Percentiles rank a stretch among this genome's conserved stretches.
These are phyloP conservation scores for Epistrophella euchroma DNA, from an alignment of 2,888 invertebrate genomes.

Conservation along the genomic window DNA sequence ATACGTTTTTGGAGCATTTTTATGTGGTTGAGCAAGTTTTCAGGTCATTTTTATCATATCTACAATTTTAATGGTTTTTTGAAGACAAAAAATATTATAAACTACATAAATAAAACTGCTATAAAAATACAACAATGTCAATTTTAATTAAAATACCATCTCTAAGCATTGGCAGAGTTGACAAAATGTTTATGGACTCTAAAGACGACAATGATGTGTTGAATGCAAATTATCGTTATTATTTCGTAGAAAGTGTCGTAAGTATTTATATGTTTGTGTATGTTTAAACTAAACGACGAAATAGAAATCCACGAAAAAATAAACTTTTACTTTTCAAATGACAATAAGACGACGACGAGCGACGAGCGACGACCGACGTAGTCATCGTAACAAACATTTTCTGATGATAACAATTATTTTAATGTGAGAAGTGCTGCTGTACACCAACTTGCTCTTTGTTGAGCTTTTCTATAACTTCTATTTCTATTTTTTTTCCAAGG, in stretches of 20 bases:
- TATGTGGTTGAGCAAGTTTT: background rate
- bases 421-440: constrained; percentile 50
- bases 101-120: background rate
- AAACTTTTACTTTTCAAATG: constrained; percentile 72
- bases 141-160: background rate
- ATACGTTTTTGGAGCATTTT: background rate
- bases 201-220: constrained; percentile 34
- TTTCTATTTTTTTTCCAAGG: background rate
- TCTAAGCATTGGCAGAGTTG: background rate
- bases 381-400: constrained; percentile 38
- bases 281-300: constrained; percentile 24
- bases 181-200: background rate
- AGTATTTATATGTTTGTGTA: background rate
- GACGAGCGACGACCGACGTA: too few relatives aligned
- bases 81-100: background rate
- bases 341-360: constrained; percentile 50
- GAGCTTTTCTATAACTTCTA: too few relatives aligned
- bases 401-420: constrained; percentile 59
- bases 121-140: background rate
- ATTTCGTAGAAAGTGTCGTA: constrained; percentile 72
- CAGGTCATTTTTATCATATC: background rate
- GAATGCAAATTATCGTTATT: constrained; percentile 72
- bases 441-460: background rate
- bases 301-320: constrained; percentile 35
- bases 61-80: background rate